Base-by-base conservation (phyloP, 1,140 invertebrate genomes). In the Mizuhopecten yessoensis region DNA sequence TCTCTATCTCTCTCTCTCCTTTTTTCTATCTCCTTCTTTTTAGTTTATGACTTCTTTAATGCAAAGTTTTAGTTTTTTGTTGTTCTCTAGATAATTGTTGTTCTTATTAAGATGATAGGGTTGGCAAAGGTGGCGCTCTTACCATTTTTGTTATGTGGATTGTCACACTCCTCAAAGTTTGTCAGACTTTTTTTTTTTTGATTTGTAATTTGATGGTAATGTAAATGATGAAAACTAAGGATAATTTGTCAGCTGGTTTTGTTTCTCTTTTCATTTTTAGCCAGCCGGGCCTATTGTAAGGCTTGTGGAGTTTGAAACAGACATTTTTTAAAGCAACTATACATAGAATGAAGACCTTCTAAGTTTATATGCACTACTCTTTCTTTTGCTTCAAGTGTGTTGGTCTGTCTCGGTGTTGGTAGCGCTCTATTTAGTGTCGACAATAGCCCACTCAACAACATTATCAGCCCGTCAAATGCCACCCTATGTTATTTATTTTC, bases 221-320 rank as follows among this genome's bases (percentile, higher is more conserved):
- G 29, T 75, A 29, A 29, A 29, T 29, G 23, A 75, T 75, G 57
- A 75, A 75, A 75, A n/a, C 23, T 75, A 75, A 75, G 57, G 57
- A 5, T 75, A 29, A 5, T 75, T 0, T 75, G 57, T 75, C 23
- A 75, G 57, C 86, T 91, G 34, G 86, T 86, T 90, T 88, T 90
- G 36, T 93, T 34, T 93, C 91, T 93, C 87, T 92, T n/a, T 91
- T 90, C 57, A 87, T 91, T 93, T 93, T 57, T 94, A 94, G 94
- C 94, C 92, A 87, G 87, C 94, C 86, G 90, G 90, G 92, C 90
- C 90, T 86, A 90, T 90, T 88, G 92, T 90, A 90, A 94, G 94
- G 93, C 92, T 92, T 93, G 94, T 93, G 89, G 90, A 93, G 92
- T 91, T 92, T 93, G 90, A 94, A 92, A 87, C 89, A 49, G 91